These are phyloP conservation scores for Garrulus glandarius DNA, from an alignment of 2,797 vertebrate genomes.

Conservation along the genomic window DNA sequence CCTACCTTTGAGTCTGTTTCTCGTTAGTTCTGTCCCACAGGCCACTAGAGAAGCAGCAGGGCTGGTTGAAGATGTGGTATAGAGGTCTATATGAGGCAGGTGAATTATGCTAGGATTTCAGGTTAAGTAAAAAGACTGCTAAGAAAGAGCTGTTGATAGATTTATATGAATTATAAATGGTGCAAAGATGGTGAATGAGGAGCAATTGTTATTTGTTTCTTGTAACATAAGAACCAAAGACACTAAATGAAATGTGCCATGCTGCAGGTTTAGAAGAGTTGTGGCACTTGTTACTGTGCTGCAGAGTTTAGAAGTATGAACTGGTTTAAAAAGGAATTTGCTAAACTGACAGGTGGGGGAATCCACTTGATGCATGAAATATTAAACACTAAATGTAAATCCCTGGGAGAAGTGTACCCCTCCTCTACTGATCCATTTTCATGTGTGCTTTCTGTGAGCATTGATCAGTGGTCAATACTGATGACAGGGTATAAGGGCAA, in stretches of 20 bases:
- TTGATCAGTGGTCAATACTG: background rate
- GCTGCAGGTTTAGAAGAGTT: background rate
- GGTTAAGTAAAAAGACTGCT: background rate
- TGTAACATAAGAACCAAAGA: background rate
- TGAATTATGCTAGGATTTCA: background rate
- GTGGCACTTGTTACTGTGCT: background rate
- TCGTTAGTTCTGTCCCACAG: background rate
- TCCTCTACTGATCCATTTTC: background rate
- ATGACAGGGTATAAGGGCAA: background rate
- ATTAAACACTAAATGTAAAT: background rate
- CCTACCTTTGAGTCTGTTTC: background rate
- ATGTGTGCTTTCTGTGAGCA: background rate
- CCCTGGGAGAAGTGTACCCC: background rate
- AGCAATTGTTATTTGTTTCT: background rate
- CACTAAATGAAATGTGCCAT: background rate
- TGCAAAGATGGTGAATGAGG: background rate
- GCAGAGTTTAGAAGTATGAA: background rate
- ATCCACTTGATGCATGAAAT: background rate
- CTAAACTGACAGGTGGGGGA: background rate
- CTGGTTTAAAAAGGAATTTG: background rate
- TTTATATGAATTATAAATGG: background rate
- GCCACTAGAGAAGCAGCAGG: background rate
- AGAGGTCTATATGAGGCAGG: background rate
- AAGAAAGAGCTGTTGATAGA: background rate
- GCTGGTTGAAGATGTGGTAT: background rate